Base-by-base conservation (phyloP, 2,113 vertebrate genomes). In the Ameiurus melas region DNA sequence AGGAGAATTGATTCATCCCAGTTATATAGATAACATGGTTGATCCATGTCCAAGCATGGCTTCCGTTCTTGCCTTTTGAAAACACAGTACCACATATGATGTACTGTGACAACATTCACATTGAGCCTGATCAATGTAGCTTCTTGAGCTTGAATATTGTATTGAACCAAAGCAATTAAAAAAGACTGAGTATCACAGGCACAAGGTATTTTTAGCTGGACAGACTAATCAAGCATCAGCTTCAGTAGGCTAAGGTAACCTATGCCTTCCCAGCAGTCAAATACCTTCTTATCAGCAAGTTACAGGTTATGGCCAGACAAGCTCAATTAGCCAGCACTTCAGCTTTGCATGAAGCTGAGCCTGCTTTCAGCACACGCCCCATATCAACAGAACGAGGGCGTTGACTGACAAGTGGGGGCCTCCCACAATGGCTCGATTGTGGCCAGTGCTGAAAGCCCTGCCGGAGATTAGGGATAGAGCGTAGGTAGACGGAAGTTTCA, bases 261-360 rank as follows among this genome's bases (percentile, higher is more conserved):
- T 64, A 77, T 90, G 83, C 84, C 90, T 89, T 83, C 53, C 77
- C 68, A 82, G 88, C 91, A 93, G 92, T 94, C 93, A 94, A 93
- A 94, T 94, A 94, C 86, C 91, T 92, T 90, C 94, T 95, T 95
- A 95, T 95, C 95, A 93, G 93, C 92, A 91, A 91, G 86, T 86
- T 91, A 92, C 94, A 94, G 93, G 93, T 95, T 93, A 91, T 91
- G 90, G 87, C 90, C 93, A 89, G 92, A 94, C 94, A 93, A 91
- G 95, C 94, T 94, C 95, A 95, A 95, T 95, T 95, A 96, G 94
- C 91, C 91, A 88, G 89, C 90, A 82, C 90, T 95, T 94, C 93
- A 91, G 91, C 89, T 80, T 90, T 90, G 92, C 92, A 93, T 75
- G 89, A 93, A 89, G 88, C 64, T 90, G 87, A 85, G 83, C 88